Base-by-base conservation (phyloP, 1,140 invertebrate species). In the Phthorimaea operculella region DNA sequence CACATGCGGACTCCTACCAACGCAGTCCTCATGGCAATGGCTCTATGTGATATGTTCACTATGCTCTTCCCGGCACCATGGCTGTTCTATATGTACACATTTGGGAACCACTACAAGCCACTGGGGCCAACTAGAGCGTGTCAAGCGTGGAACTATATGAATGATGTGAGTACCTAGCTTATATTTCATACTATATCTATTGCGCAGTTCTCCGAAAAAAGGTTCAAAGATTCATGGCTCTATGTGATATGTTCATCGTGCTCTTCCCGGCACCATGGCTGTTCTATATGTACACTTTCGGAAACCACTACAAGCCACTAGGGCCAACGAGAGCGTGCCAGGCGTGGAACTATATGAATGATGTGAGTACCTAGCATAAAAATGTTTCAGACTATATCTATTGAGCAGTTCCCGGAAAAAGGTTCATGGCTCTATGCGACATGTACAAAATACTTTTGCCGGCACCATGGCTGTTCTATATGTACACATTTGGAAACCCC, bases 371-470 rank as follows among this genome's bases (percentile, higher is more conserved):
- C n/a, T n/a, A n/a, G n/a, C n/a, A n/a, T n/a, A n/a, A n/a, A n/a
- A n/a, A n/a, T n/a, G n/a, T n/a, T n/a, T n/a, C n/a, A n/a, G n/a
- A n/a, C n/a, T n/a, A n/a, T n/a, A n/a, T n/a, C n/a, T n/a, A n/a
- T n/a, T n/a, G n/a, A n/a, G n/a, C n/a, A n/a, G n/a, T n/a, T n/a
- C n/a, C n/a, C n/a, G n/a, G n/a, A n/a, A n/a, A n/a, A n/a, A n/a
- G n/a, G n/a, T n/a, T n/a, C n/a, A 98, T 98, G 95, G 96, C 96
- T 0, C 87, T 98, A 0, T 94, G 93, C 59, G 96, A 98, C 85
- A 92, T 97, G 90, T 90, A 97, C 71, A 98, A 96, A 0, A 90
- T 97, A 63, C 86, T 96, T 14, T 93, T 95, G 73, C 94, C 95
- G 0, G 90, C 94, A 1, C 95, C 95, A 0, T 93, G 94, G 87